Conservation (phyloP, 2,113 vertebrate genomes). For the Phoxinus phoxinus region DNA sequence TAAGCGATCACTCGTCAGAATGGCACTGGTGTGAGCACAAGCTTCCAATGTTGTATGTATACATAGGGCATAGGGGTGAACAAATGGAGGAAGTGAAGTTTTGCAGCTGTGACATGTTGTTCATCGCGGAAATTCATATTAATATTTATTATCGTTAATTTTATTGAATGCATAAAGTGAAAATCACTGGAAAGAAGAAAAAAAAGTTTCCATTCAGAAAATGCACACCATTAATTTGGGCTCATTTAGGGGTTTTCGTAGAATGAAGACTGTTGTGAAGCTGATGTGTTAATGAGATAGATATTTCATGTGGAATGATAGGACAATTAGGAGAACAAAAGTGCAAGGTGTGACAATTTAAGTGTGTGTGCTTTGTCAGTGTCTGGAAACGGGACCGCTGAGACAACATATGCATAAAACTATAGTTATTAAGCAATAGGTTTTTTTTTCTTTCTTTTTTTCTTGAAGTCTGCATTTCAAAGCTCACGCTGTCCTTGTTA, state of each 20-base stretch:
- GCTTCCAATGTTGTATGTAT: slow-evolving; percentile 9
- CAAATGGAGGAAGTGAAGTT: background rate
- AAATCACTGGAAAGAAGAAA: background rate
- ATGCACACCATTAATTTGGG: slow-evolving; percentile 76
- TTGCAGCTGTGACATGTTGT: background rate
- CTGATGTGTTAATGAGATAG: slow-evolving; percentile 80
- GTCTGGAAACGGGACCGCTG: slow-evolving; percentile 78
- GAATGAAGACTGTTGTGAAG: slow-evolving; percentile 76
- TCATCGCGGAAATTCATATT: background rate
- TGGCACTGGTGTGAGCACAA: background rate
- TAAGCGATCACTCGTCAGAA: slow-evolving; percentile 54
- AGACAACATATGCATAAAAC: slow-evolving; percentile 72
- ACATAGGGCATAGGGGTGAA: slow-evolving; percentile 14
- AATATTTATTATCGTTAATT: background rate
- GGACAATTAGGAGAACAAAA: slow-evolving; percentile 84
- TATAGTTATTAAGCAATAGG: slow-evolving; percentile 61
- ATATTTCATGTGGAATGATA: slow-evolving; percentile 82
- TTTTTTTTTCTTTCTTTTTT: background rate
- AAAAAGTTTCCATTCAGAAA: slow-evolving; percentile 9
- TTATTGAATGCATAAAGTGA: background rate
- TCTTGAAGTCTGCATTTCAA: slow-evolving; percentile 63
- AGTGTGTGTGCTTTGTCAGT: slow-evolving; percentile 82
- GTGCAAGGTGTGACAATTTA: slow-evolving; percentile 85
- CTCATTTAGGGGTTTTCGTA: slow-evolving; percentile 78
- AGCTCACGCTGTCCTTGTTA: slow-evolving; percentile 56